Percentiles rank a stretch among this genome's conserved stretches.
Evolutionary conservation across 2,888 invertebrate species (phyloP).

Genomic region (Zaprionus obscuricornis): DNA sequence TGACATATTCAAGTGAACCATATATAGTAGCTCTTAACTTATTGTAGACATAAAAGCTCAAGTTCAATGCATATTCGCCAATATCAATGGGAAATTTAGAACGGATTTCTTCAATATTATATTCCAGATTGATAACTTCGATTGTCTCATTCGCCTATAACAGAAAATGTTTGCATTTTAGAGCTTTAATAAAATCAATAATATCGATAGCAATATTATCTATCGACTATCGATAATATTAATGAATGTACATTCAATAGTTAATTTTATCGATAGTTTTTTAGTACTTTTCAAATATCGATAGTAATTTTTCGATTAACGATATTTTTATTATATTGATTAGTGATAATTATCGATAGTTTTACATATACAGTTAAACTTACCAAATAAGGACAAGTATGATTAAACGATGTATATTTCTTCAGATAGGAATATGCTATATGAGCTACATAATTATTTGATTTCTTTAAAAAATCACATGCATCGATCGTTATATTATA

Average conservation of each 20-base stretch:
- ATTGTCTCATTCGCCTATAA: not conserved
- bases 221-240: too few relatives aligned
- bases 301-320: not conserved
- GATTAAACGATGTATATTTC: not conserved
- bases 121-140: not conserved
- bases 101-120: slow-evolving; percentile 1
- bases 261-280: too few relatives aligned
- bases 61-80: slow-evolving; percentile 16
- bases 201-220: slow-evolving; percentile 1
- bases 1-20: slow-evolving; percentile 3
- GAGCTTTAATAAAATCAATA: too few relatives aligned
- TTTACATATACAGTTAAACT: not conserved
- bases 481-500: slow-evolving; percentile 6
- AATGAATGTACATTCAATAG: too few relatives aligned
- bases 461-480: slow-evolving; percentile 1
- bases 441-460: not conserved
- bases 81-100: slow-evolving; percentile 9
- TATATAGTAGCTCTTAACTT: not conserved
- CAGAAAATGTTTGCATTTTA: not conserved
- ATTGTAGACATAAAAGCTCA: too few relatives aligned
- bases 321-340: not conserved
- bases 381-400: too few relatives aligned
- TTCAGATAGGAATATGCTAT: slow-evolving; percentile 9
- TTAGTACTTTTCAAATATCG: too few relatives aligned
- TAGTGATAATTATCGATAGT: too few relatives aligned